Conservation (phyloP, 2,797 vertebrate genomes). For the Bovichtus diacanthus region DNA sequence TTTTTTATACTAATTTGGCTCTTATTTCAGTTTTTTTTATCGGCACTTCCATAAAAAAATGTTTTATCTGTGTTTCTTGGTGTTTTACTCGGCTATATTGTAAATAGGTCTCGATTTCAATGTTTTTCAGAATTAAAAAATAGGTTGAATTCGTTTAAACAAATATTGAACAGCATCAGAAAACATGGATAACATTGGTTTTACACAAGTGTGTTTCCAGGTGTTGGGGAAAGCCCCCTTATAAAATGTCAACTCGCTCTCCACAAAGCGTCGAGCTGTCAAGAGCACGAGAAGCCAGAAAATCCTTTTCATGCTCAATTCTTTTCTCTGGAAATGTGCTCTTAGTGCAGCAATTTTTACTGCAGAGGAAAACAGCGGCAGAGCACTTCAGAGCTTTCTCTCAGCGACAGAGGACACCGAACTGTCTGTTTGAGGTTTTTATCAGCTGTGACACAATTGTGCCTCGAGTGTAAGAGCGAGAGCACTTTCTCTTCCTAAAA, state of each 20-base stretch:
- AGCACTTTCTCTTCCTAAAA: not conserved
- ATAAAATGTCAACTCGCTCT: constrained; percentile 25
- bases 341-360: constrained; percentile 36
- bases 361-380: constrained; percentile 17
- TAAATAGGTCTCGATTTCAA: too few relatives aligned
- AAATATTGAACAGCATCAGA: too few relatives aligned
- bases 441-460: constrained; percentile 43
- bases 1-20: too few relatives aligned
- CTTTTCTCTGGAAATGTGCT: constrained; percentile 45
- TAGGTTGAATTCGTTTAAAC: too few relatives aligned
- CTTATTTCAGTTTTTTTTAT: too few relatives aligned
- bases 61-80: too few relatives aligned
- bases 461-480: constrained; percentile 16
- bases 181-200: too few relatives aligned
- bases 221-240: not conserved
- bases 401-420: constrained; percentile 30
- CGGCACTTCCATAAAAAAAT: too few relatives aligned
- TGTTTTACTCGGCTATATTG: too few relatives aligned
- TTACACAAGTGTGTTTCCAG: not conserved
- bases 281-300: constrained; percentile 35
- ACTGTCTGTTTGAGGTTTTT: constrained; percentile 53
- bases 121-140: too few relatives aligned
- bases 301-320: constrained; percentile 44
- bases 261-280: constrained; percentile 5
- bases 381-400: constrained; percentile 43